These are phyloP conservation scores for Hippocampus kuda DNA, from an alignment of 2,797 vertebrate species.

Conservation along the genomic window DNA sequence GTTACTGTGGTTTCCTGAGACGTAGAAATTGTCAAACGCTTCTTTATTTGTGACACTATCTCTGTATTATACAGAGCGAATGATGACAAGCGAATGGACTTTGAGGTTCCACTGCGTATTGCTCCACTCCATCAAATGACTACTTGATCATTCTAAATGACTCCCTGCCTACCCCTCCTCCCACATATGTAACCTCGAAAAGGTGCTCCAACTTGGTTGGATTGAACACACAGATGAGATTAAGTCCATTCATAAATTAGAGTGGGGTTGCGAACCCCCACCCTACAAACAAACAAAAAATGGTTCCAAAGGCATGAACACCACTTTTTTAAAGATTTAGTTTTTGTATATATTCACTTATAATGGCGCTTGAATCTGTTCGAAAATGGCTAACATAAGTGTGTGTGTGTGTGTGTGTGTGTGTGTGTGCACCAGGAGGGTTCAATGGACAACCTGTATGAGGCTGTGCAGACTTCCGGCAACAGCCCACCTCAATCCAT, in stretches of 20 bases:
- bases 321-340: background rate
- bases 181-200: background rate
- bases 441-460: constrained; percentile 88
- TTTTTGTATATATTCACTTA: background rate
- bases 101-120: background rate
- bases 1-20: too few relatives aligned
- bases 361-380: background rate
- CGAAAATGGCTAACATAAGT: background rate
- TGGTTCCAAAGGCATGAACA: too few relatives aligned
- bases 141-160: background rate
- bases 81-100: background rate
- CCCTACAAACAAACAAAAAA: background rate
- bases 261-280: background rate
- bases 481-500: constrained; percentile 51
- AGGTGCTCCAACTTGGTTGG: constrained; percentile 9
- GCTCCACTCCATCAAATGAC: background rate
- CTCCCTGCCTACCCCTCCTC: background rate
- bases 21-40: too few relatives aligned
- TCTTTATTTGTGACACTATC: too few relatives aligned
- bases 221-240: constrained; percentile 16
- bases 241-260: constrained; percentile 22
- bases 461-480: constrained; percentile 70
- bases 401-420: background rate
- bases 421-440: constrained; percentile 61
- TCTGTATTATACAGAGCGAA: too few relatives aligned